A percentile compares a stretch with the other conserved stretches of the same genome.
phyloP scores from a whole-genome alignment of 1,140 invertebrate species.

The Matsumurasca onukii region DNA sequence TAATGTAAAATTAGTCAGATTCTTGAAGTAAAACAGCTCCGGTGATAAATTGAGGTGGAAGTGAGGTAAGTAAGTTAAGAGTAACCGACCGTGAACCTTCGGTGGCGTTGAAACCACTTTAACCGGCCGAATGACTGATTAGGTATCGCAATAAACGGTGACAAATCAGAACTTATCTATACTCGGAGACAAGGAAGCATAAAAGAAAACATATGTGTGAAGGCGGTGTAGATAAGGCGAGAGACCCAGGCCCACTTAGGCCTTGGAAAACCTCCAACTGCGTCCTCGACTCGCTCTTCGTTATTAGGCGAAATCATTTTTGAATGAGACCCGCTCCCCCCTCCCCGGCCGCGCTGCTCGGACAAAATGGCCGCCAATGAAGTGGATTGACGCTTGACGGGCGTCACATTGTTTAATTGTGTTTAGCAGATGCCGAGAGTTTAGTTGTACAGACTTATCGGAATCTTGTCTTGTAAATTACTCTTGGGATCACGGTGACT shows the following conservation, averaged over 20 bases:
- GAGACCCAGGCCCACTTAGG: slow-evolving; percentile 12
- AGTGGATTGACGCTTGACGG: slow-evolving; percentile 23
- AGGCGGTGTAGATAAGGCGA: not conserved
- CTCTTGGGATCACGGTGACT: not conserved
- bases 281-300: not conserved
- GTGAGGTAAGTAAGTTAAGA: no score
- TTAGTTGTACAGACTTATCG: not conserved
- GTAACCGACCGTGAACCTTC: no score
- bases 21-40: no score
- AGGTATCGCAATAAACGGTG: slow-evolving; percentile 11
- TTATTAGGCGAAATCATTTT: slow-evolving; percentile 25
- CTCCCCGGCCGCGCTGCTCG: not conserved
- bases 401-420: slow-evolving; percentile 22
- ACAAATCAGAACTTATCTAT: slow-evolving; percentile 10
- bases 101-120: not conserved
- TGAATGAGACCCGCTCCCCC: slow-evolving; percentile 15
- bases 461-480: not conserved
- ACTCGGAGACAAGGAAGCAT: slow-evolving; percentile 11
- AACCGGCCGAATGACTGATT: slow-evolving; percentile 4
- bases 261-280: slow-evolving; percentile 9
- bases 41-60: no score
- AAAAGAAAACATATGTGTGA: slow-evolving; percentile 7
- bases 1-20: no score
- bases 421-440: not conserved
- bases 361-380: slow-evolving; percentile 24